Base-by-base conservation (phyloP, 2,888 invertebrate genomes). In the Dolomedes plantarius region DNA sequence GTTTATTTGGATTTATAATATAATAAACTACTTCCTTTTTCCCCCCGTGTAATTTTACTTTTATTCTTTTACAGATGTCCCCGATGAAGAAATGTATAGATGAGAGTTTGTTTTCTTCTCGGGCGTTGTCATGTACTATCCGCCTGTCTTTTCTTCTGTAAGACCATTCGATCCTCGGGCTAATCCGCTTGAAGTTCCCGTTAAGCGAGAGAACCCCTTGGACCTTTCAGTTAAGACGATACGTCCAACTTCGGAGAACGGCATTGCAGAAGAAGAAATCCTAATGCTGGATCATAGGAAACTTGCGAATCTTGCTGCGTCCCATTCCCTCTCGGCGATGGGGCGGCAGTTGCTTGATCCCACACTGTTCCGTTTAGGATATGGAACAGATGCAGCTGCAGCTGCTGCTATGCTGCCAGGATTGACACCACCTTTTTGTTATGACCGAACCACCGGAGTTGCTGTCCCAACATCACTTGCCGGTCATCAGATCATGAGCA, bases 221-320 rank as follows among this genome's bases (percentile, higher is more conserved):
- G 97, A 97, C 92, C 93, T 97, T 75, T 97, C 97, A 0, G 96
- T 97, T 67, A 96, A 97, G 91, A 97, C 96, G 0, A 95, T 97
- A 0, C 94, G 96, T 90, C 96, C 96, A 73, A 95, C 96, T 2
- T 96, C 97, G 0, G 96, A 97, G 91, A 96, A 96, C 0, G 96
- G 97, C 0, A 95, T 86, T 27, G 82, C 77, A 27, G 88, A 88
- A 39, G 76, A 67, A 27, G 75, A 71, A 23, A 80, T 76, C 27
- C 81, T 88, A 1, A 86, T 89, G 82, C 65, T 89, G 72, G 88
- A 88, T 29, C 89, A 89, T 56, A 64, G 88, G 64, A 88, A 88
- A 65, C 83, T 85, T 7, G 87, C 88, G 31, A 88, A 68, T 46
- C 81, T 83, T 29, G 83, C 88, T 36, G 83, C 87, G 5, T 69